These are phyloP conservation scores for Carettochelys insculpta DNA, from an alignment of 2,113 vertebrate genomes.

Conservation along the genomic window DNA sequence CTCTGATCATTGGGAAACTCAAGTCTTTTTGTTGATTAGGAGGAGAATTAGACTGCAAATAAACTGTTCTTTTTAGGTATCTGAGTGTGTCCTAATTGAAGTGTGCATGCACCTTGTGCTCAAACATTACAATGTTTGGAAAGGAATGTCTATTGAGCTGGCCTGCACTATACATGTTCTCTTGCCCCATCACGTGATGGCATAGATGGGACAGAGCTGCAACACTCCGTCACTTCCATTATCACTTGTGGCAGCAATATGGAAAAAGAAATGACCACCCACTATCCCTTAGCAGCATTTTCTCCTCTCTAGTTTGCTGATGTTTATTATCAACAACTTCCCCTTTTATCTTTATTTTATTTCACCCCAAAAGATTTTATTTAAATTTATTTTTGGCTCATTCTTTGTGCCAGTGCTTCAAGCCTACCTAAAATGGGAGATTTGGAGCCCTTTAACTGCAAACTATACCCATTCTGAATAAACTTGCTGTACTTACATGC, in stretches of 20 bases:
- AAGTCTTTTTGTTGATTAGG: background rate
- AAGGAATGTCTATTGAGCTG: no score
- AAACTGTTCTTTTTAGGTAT: background rate
- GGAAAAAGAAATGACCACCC: background rate
- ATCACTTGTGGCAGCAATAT: background rate
- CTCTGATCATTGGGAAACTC: background rate
- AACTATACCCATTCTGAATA: no score
- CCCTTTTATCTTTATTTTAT: no score
- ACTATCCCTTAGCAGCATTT: background rate
- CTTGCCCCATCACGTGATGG: background rate
- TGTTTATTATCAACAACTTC: no score
- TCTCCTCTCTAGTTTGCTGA: background rate
- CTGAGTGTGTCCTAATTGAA: background rate
- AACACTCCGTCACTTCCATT: background rate
- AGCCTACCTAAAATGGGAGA: no score
- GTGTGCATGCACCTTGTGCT: fast-evolving
- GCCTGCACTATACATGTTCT: no score
- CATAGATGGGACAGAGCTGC: background rate
- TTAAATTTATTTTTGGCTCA: no score
- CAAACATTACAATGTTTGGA: background rate
- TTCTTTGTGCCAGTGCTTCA: no score
- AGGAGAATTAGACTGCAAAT: background rate
- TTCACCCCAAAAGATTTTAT: no score
- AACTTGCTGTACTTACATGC: no score
- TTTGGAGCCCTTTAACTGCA: no score